Base-by-base conservation (phyloP, 2,888 invertebrate species). In the Pseudoips prasinana region DNA sequence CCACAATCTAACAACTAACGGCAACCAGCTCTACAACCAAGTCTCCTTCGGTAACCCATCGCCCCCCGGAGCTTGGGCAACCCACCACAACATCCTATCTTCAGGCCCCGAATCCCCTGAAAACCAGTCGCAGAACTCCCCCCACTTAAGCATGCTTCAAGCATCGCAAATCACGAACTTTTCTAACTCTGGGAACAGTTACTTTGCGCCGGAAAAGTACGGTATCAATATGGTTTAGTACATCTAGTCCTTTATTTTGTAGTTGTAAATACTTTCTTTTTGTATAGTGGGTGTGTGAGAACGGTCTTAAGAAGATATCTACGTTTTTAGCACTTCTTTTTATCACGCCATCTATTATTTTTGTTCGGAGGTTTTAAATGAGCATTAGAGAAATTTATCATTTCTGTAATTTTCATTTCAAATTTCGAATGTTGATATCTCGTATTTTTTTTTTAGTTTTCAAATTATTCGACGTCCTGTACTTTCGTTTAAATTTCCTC, bases 201-300 rank as follows among this genome's bases (percentile, higher is more conserved):
- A 89, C 48, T 89, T 89, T 45, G 87, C 89, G 6, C 87, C 89
- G 2, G 89, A 89, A 46, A 89, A 89, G 39, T 89, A 89, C 53
- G 89, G 89, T 34, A 89, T 89, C 27, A 89, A 89, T 70, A 89
- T 89, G 89, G 89, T 89, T 61, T 89, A 89, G 82, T 82, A 67
- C 45, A 50, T 79, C 81, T 83, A 81, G 83, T 81, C 78, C 56
- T 59, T 66, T 46, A 30, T 33, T 58, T 48, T 43, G 40, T 57
- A 57, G 46, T 59, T 59, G 58, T 73, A 65, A 57, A 64, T 61
- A 59, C 55, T 53, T 14, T 20, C 3, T 20, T 57, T 52, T 57
- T 67, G 57, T 69, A 54, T 53, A 58, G 51, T 45, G 46, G 39
- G 50, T 59, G 51, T 37, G 39, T 42, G 30, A 36, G 42, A 40